These are phyloP conservation scores for Perizoma affinitatum DNA, from an alignment of 2,888 invertebrate genomes.

Conservation along the genomic window DNA sequence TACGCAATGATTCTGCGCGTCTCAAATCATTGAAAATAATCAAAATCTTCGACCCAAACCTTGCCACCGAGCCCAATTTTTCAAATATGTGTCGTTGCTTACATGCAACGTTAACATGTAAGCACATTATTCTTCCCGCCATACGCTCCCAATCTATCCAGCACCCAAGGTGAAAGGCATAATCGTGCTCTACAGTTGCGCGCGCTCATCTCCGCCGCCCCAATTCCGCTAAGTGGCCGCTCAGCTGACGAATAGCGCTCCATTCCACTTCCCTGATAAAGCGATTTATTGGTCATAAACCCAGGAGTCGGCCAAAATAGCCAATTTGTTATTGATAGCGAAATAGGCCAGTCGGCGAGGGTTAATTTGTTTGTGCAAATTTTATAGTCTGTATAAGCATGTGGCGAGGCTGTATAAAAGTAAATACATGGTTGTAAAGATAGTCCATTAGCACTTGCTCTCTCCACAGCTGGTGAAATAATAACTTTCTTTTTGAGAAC, in stretches of 20 bases:
- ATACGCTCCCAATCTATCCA: slow-evolving; percentile 27
- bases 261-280: slow-evolving; percentile 53
- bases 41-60: too few species aligned
- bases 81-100: too few species aligned
- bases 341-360: slow-evolving; percentile 40
- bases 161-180: slow-evolving; percentile 61
- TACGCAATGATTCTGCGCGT: too few species aligned
- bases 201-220: slow-evolving; percentile 52
- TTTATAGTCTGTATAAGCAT: slow-evolving; percentile 20
- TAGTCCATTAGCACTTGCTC: not conserved
- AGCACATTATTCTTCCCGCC: slow-evolving; percentile 5
- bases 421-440: not conserved
- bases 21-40: too few species aligned
- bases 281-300: slow-evolving; percentile 53
- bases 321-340: slow-evolving; percentile 50
- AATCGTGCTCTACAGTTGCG: slow-evolving; percentile 40
- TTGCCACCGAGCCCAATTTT: too few species aligned
- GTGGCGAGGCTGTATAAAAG: too few species aligned
- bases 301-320: slow-evolving; percentile 38
- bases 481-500: too few species aligned
- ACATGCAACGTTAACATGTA: too few species aligned
- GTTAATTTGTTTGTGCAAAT: slow-evolving; percentile 41
- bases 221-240: slow-evolving; percentile 65
- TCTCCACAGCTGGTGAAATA: too few species aligned
- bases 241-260: slow-evolving; percentile 64